Conservation (phyloP, 2,888 invertebrate species). For the Melanotus villosus region DNA sequence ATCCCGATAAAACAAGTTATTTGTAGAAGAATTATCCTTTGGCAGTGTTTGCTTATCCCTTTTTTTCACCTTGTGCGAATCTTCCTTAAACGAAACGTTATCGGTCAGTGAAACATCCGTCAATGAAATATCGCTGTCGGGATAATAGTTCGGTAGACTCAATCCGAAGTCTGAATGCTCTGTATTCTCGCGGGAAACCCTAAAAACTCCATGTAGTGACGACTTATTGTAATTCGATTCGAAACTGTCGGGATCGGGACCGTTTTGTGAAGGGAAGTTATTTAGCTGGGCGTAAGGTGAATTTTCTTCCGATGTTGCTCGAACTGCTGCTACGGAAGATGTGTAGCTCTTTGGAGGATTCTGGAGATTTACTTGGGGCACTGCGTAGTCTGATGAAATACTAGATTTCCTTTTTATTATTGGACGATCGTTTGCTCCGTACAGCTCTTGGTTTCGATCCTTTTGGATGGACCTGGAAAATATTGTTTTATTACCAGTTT, state of each 20-base stretch:
- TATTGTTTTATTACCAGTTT: not conserved
- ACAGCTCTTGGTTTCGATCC: slow-evolving; percentile 59
- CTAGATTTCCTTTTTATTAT: slow-evolving; percentile 50
- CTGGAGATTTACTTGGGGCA: slow-evolving; percentile 49
- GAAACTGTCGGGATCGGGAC: slow-evolving; percentile 72
- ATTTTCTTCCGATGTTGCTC: slow-evolving; percentile 20
- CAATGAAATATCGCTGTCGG: slow-evolving; percentile 69
- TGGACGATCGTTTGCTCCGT: slow-evolving; percentile 50
- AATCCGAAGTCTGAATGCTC: slow-evolving; percentile 65
- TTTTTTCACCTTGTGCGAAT: slow-evolving; percentile 11
- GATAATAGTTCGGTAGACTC: slow-evolving; percentile 67
- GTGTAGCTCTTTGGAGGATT: slow-evolving; percentile 38
- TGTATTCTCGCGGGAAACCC: slow-evolving; percentile 59
- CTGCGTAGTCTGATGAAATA: slow-evolving; percentile 55
- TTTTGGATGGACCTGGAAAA: slow-evolving; percentile 56
- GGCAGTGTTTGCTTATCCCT: slow-evolving; percentile 19
- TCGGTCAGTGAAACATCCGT: slow-evolving; percentile 63
- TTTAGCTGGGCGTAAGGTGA: slow-evolving; percentile 19
- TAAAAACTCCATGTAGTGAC: slow-evolving; percentile 65
- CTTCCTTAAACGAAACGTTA: slow-evolving; percentile 64
- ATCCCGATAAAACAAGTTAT: slow-evolving; percentile 39
- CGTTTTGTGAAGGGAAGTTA: slow-evolving; percentile 26
- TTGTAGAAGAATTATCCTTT: slow-evolving; percentile 38
- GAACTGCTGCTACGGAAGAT: slow-evolving; percentile 15
- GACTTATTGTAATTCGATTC: slow-evolving; percentile 74